These are phyloP conservation scores for Pitangus sulphuratus DNA, from an alignment of 2,797 vertebrate genomes.

Conservation along the genomic window DNA sequence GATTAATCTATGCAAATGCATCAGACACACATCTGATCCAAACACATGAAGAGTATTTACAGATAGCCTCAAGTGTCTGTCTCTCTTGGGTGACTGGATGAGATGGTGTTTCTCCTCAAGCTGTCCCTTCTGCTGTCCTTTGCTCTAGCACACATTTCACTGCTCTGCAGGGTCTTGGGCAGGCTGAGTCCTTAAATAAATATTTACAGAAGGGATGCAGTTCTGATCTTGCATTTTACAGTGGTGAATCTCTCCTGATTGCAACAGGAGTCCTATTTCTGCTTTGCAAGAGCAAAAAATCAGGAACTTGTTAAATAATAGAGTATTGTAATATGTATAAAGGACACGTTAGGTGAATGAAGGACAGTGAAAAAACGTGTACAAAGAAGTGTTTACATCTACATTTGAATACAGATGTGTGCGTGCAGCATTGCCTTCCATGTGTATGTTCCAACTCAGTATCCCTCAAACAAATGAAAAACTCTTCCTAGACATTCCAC, in stretches of 20 bases:
- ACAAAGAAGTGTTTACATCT: neutral
- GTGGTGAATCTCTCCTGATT: neutral
- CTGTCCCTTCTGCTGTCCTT: neutral
- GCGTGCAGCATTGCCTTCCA: neutral
- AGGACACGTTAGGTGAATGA: neutral
- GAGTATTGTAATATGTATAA: neutral
- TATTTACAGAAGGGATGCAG: neutral
- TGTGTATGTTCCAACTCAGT: neutral
- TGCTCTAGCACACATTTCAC: fast-evolving
- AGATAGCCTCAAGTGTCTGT: neutral
- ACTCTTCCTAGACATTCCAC: neutral
- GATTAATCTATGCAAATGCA: neutral
- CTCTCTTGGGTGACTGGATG: neutral
- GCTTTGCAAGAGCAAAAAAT: neutral
- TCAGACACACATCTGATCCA: neutral
- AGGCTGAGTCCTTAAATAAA: neutral
- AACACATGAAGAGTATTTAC: neutral
- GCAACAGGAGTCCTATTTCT: neutral
- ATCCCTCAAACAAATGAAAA: slow-evolving; percentile 20
- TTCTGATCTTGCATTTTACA: neutral
- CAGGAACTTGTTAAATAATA: neutral
- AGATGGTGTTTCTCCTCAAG: neutral
- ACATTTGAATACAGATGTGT: neutral
- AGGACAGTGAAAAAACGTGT: neutral
- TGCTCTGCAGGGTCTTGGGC: fast-evolving